Conservation (phyloP, 2,113 vertebrate species). For the Cebus imitator region DNA sequence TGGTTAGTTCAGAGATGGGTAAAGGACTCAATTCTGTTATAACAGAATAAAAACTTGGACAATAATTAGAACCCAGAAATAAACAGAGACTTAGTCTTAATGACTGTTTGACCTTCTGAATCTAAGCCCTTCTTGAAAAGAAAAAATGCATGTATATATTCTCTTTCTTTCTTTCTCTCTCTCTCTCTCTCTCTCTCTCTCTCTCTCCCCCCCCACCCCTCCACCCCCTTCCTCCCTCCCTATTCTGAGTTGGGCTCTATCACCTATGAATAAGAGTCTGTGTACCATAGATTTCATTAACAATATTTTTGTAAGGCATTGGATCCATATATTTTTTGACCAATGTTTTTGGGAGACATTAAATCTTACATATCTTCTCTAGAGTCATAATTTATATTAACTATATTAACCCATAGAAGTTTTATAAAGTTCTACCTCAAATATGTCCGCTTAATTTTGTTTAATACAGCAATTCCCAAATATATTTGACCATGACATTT, state of each 20-base stretch:
- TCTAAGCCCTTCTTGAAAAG: neutral
- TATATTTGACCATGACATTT: neutral
- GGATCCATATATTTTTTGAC: neutral
- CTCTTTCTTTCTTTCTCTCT: rapidly evolving
- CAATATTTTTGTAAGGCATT: neutral
- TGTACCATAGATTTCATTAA: neutral
- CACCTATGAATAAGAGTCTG: neutral
- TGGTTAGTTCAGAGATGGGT: neutral
- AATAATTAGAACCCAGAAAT: neutral
- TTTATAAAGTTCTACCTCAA: neutral
- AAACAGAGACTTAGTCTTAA: neutral
- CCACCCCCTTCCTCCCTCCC: neutral
- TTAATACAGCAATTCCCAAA: constrained; percentile 21
- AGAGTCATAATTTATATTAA: neutral
- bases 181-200: no score
- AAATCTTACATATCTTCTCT: neutral
- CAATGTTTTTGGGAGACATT: neutral
- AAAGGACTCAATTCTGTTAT: neutral
- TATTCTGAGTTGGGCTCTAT: neutral
- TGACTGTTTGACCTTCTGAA: neutral
- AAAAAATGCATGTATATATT: neutral
- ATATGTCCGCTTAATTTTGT: constrained; percentile 5
- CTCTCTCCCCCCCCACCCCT: no score
- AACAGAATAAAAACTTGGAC: neutral
- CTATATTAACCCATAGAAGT: neutral